Percentiles rank a stretch among this genome's conserved stretches.
These are phyloP conservation scores for Sturmia bella DNA, from an alignment of 2,888 invertebrate genomes.

Conservation along the genomic window DNA sequence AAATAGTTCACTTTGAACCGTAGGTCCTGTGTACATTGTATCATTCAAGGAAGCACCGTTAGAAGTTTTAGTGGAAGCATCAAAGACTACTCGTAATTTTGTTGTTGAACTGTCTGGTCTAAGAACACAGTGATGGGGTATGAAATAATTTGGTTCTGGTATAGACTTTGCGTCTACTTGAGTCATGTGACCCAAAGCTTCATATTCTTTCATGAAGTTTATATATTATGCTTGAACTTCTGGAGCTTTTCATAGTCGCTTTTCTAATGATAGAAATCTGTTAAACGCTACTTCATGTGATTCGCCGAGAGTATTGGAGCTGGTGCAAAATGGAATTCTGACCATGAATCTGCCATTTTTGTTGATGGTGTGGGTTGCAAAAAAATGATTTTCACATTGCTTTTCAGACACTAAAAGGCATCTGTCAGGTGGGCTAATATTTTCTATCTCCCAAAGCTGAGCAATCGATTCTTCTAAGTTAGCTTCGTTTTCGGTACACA, in stretches of 20 bases:
- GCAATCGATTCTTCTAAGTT: not conserved
- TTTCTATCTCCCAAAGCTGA: not conserved
- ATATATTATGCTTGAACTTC: too few relatives aligned
- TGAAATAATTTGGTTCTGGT: too few relatives aligned
- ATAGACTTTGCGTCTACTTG: too few relatives aligned
- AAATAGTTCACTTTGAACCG: not conserved
- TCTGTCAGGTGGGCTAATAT: not conserved
- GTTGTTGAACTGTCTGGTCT: too few relatives aligned
- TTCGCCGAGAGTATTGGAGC: not conserved
- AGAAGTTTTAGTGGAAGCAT: not conserved
- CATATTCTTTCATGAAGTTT: too few relatives aligned
- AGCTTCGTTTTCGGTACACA: not conserved
- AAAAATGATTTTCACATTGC: not conserved
- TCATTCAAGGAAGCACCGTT: not conserved
- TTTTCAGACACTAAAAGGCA: not conserved
- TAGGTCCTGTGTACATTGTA: not conserved
- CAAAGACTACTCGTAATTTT: too few relatives aligned
- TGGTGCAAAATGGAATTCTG: not conserved
- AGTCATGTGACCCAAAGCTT: too few relatives aligned
- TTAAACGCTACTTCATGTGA: not conserved
- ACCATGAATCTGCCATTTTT: slow-evolving; percentile 2
- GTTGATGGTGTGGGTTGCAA: not conserved
- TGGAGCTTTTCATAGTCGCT: too few relatives aligned
- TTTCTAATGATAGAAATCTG: not conserved
- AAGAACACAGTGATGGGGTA: too few relatives aligned